A percentile compares a stretch with the other conserved stretches of the same genome.
phyloP scores from a whole-genome alignment of 2,113 vertebrate genomes.

The Nymphicus hollandicus region DNA sequence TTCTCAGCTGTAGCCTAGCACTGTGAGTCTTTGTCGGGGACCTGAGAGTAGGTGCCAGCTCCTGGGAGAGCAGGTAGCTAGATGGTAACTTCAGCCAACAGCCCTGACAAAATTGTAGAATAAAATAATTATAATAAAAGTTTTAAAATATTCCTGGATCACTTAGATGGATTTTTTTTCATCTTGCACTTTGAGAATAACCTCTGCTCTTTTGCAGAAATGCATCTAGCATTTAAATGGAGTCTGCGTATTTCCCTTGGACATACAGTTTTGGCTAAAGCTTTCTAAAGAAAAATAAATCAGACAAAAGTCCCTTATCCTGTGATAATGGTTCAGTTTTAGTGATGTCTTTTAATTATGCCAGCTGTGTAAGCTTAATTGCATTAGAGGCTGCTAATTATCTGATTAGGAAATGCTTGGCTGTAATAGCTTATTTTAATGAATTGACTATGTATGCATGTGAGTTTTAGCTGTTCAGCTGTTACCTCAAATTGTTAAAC shows the following conservation, averaged over 20 bases:
- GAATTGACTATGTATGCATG: not conserved
- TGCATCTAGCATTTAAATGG: not conserved
- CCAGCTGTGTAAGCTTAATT: conserved; percentile 34
- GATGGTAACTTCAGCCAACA: not conserved
- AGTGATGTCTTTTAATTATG: conserved; percentile 39
- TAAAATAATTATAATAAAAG: not conserved
- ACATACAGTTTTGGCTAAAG: not conserved
- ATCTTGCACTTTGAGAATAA: conserved; percentile 8
- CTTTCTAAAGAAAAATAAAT: conserved; percentile 27
- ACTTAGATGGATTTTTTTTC: not conserved
- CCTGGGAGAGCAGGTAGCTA: not conserved
- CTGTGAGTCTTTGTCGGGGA: not conserved
- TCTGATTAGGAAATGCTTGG: conserved; percentile 43
- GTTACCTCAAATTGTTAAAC: conserved; percentile 4
- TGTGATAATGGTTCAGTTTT: not conserved
- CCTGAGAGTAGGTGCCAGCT: not conserved
- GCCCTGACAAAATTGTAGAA: not conserved
- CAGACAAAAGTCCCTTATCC: not conserved
- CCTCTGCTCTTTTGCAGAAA: not conserved
- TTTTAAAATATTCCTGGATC: conserved; percentile 8
- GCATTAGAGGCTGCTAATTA: conserved; percentile 49
- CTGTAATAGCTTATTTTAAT: conserved; percentile 41
- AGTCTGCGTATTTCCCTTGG: not conserved
- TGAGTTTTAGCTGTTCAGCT: conserved; percentile 6
- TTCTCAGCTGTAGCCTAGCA: not conserved